phyloP scores from a whole-genome alignment of 1,140 invertebrate genomes.

The Melipona quadrifasciata region DNA sequence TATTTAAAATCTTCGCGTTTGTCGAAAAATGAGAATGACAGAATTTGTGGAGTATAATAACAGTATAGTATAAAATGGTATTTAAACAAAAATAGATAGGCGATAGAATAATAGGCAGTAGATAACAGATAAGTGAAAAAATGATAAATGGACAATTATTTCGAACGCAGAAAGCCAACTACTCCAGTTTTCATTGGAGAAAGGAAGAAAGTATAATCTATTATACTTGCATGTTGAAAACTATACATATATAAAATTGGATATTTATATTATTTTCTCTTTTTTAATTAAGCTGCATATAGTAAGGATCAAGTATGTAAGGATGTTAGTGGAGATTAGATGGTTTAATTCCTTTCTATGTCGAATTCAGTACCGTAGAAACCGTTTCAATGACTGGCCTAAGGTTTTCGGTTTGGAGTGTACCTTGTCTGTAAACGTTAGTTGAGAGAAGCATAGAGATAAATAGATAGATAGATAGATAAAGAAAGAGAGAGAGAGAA shows the following conservation, averaged over 20 bases:
- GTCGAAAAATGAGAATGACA: not conserved
- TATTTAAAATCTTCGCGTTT: not conserved
- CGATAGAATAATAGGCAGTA: not conserved
- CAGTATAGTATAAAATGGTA: no score
- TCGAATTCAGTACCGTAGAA: conserved; percentile 5
- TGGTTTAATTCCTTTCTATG: not conserved
- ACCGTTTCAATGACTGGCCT: not conserved
- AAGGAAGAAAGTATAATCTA: not conserved
- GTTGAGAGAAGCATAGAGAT: not conserved
- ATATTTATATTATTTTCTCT: not conserved
- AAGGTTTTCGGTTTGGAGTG: not conserved
- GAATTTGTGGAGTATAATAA: not conserved
- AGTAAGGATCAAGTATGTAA: conserved; percentile 45
- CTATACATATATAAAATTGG: no score
- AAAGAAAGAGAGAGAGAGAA: not conserved
- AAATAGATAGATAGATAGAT: no score
- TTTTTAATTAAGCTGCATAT: conserved; percentile 37
- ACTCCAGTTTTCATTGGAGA: not conserved
- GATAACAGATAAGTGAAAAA: not conserved
- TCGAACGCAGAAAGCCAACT: not conserved
- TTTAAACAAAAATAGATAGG: not conserved
- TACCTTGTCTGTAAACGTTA: no score
- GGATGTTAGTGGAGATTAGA: not conserved
- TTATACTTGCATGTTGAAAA: no score
- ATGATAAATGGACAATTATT: not conserved